Percentiles rank a stretch among this genome's conserved stretches.
These are phyloP conservation scores for Clinocottus analis DNA, from an alignment of 2,113 vertebrate genomes.

Conservation along the genomic window DNA sequence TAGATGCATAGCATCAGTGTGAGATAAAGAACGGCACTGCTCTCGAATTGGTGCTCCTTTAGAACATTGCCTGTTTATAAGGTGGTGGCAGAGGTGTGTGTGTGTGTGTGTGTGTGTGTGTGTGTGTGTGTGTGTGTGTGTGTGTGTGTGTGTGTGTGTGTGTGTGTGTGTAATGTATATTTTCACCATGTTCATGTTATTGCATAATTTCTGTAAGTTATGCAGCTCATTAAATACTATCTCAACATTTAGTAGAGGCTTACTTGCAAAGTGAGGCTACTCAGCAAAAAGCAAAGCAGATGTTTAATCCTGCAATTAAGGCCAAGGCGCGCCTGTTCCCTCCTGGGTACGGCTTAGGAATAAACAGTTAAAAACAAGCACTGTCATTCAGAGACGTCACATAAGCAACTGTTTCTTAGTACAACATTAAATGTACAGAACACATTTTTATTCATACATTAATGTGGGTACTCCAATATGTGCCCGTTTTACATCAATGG, in stretches of 20 bases:
- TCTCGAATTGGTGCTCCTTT: conserved; percentile 33
- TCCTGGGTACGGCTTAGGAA: conserved; percentile 58
- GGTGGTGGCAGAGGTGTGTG: conserved; percentile 30
- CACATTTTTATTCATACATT: neutral
- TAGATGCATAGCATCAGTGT: conserved; percentile 47
- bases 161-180: conserved; percentile 16
- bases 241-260: conserved; percentile 64
- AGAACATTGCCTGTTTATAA: conserved; percentile 42
- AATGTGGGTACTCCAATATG: neutral
- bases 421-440: neutral
- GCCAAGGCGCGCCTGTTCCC: conserved; percentile 51
- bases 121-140: no score
- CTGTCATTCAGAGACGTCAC: conserved; percentile 27
- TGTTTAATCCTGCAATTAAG: conserved; percentile 80
- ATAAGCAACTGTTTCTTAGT: conserved; percentile 10
- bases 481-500: no score
- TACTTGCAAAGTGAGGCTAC: conserved; percentile 65
- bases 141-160: no score
- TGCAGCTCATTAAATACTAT: conserved; percentile 78
- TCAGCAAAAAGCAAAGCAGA: conserved; percentile 65
- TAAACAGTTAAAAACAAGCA: conserved; percentile 48
- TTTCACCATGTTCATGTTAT: conserved; percentile 33
- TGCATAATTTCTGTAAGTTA: conserved; percentile 64
- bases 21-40: conserved; percentile 31
- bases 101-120: no score